Percentiles rank a stretch among this genome's conserved stretches.
phyloP scores from a whole-genome alignment of 37 sponge, comb jelly and placozoan species.

The Lycopodina hypogea region DNA sequence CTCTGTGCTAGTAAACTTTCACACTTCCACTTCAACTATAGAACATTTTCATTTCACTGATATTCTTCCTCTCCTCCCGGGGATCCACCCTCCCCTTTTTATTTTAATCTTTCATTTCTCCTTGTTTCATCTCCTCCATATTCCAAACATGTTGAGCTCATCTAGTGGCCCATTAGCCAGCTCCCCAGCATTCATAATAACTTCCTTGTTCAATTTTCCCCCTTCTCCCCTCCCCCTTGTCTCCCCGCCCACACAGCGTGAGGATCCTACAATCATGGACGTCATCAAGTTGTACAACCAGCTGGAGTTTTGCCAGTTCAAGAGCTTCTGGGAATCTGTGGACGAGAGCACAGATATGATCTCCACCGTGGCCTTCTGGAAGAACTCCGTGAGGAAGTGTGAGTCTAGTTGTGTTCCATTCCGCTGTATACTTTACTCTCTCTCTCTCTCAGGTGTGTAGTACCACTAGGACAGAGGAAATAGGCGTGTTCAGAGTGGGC shows the following conservation, averaged over 20 bases:
- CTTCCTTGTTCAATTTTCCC: not conserved
- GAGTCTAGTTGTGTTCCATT: not conserved
- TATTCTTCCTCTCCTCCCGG: not conserved
- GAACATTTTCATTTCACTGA: not conserved
- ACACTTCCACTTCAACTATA: no score
- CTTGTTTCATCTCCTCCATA: no score
- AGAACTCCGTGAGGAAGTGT: constrained; percentile 47
- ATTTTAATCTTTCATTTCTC: no score
- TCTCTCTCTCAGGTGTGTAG: not conserved
- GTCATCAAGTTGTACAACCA: constrained; percentile 24
- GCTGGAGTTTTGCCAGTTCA: constrained; percentile 69
- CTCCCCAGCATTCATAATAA: no score
- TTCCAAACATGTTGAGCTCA: no score
- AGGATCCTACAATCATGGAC: constrained; percentile 13
- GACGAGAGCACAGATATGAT: constrained; percentile 22
- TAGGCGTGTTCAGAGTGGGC: no score
- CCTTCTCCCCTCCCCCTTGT: not conserved
- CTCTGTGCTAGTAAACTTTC: no score
- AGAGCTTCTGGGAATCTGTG: constrained; percentile 48
- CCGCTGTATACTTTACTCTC: not conserved
- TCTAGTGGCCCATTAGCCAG: no score
- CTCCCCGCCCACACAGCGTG: constrained; percentile 11
- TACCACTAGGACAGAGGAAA: no score
- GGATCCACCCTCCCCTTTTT: no score
- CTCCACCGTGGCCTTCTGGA: constrained; percentile 1